Conservation (phyloP, 2,888 invertebrate species). For the Vanessa cardui region DNA sequence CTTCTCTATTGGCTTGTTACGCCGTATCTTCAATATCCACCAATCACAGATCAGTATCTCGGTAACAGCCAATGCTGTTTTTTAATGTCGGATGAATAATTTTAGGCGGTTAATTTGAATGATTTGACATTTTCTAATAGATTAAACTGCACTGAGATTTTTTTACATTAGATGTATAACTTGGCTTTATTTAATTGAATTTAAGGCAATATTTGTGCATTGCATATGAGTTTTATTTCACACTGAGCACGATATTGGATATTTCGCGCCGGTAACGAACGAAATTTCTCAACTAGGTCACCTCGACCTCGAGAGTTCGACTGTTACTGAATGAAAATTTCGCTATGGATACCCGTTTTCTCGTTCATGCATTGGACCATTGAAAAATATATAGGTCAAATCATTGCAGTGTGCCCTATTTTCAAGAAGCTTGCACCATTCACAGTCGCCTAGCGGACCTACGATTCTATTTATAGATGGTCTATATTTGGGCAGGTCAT, state of each 20-base stretch:
- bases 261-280: conserved; percentile 30
- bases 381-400: conserved; percentile 82
- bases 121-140: conserved; percentile 37
- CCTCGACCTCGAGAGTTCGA: conserved; percentile 69
- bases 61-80: conserved; percentile 57
- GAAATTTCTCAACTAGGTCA: conserved; percentile 60
- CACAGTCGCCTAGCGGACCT: conserved; percentile 56
- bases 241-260: conserved; percentile 18
- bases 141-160: background rate
- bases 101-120: conserved; percentile 62
- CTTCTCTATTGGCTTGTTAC: conserved; percentile 55
- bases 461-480: conserved; percentile 74
- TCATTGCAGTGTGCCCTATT: conserved; percentile 75
- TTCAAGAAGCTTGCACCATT: conserved; percentile 61
- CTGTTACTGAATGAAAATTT: conserved; percentile 75
- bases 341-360: conserved; percentile 67
- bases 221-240: background rate
- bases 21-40: conserved; percentile 49
- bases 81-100: conserved; percentile 43
- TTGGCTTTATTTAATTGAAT: background rate
- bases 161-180: conserved; percentile 41
- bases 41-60: conserved; percentile 55
- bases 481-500: conserved; percentile 81
- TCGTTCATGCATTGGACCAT: conserved; percentile 76
- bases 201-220: conserved; percentile 7